Conservation (phyloP, 2,888 invertebrate species). For the Xylophagus ater region DNA sequence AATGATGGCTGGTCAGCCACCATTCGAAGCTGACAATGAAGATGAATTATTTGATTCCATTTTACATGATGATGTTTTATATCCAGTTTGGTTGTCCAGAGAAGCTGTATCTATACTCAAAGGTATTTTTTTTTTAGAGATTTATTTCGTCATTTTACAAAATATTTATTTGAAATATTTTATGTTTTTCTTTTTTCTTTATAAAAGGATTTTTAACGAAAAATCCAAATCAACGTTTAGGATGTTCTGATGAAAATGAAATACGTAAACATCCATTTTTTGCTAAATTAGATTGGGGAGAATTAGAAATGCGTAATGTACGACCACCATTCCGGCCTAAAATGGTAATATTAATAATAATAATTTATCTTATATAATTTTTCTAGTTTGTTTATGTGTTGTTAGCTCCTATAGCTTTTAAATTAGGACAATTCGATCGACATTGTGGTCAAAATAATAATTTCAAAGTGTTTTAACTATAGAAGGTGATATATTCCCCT, state of each 20-base stretch:
- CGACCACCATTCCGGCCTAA: slow-evolving; percentile 97
- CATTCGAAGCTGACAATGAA: slow-evolving; percentile 99
- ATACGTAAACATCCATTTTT: slow-evolving; percentile 88
- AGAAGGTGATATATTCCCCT: too few species aligned
- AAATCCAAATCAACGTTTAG: slow-evolving; percentile 84
- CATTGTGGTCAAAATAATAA: too few species aligned
- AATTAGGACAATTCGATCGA: too few species aligned
- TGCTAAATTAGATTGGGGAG: slow-evolving; percentile 93
- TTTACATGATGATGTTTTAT: slow-evolving; percentile 94
- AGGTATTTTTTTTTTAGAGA: slow-evolving; percentile 35
- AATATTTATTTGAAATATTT: background rate
- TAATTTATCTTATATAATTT: slow-evolving; percentile 2
- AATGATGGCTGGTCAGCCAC: slow-evolving; percentile 99
- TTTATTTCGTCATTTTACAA: background rate
- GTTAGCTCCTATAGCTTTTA: too few species aligned
- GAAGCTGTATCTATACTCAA: slow-evolving; percentile 86
- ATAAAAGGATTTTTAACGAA: slow-evolving; percentile 86
- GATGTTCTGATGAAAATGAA: slow-evolving; percentile 65
- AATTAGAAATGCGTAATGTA: slow-evolving; percentile 77
- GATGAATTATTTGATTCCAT: slow-evolving; percentile 98
- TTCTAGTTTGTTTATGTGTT: slow-evolving; percentile 6
- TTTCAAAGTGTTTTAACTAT: too few species aligned
- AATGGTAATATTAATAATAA: slow-evolving; percentile 84
- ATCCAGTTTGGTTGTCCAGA: slow-evolving; percentile 91
- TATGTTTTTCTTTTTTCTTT: background rate